These are phyloP conservation scores for Kryptolebias marmoratus DNA, from an alignment of 2,113 vertebrate genomes.

Conservation along the genomic window DNA sequence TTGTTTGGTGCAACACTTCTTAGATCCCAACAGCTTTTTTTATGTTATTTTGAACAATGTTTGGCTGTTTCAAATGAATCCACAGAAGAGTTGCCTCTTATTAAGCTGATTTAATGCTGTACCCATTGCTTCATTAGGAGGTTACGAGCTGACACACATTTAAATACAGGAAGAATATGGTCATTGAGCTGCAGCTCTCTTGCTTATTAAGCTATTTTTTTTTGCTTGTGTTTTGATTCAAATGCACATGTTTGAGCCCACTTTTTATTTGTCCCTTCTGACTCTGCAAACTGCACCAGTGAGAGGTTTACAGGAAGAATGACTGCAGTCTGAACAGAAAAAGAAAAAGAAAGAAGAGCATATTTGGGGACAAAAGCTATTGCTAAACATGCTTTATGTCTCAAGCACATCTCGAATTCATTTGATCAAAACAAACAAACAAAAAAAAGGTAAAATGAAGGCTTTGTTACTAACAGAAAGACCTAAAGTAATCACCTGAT, in stretches of 20 bases:
- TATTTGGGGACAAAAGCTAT: neutral
- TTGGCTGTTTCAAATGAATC: neutral
- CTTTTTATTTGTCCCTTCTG: constrained; percentile 54
- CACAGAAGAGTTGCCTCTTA: neutral
- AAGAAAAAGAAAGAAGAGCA: neutral
- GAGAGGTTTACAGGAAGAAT: constrained; percentile 32
- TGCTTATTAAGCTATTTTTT: constrained; percentile 31
- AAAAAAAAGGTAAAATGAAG: neutral
- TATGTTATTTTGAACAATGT: constrained; percentile 3
- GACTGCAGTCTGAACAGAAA: neutral
- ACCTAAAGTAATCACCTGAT: constrained; percentile 45
- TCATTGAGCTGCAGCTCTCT: constrained; percentile 17
- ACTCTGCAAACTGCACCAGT: constrained; percentile 46
- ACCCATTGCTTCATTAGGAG: neutral
- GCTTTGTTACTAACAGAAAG: constrained; percentile 52
- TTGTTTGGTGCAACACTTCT: neutral
- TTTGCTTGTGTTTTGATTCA: constrained; percentile 42
- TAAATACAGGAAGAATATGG: constrained; percentile 4
- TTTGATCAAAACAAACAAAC: constrained; percentile 1
- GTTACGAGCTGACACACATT: constrained; percentile 9
- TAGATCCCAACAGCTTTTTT: neutral
- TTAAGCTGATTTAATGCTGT: constrained; percentile 7
- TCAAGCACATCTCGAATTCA: constrained; percentile 14
- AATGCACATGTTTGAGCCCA: constrained; percentile 13
- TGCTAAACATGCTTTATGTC: neutral